Conservation (phyloP, 2,797 vertebrate genomes). For the Craterocephalus amniculus region DNA sequence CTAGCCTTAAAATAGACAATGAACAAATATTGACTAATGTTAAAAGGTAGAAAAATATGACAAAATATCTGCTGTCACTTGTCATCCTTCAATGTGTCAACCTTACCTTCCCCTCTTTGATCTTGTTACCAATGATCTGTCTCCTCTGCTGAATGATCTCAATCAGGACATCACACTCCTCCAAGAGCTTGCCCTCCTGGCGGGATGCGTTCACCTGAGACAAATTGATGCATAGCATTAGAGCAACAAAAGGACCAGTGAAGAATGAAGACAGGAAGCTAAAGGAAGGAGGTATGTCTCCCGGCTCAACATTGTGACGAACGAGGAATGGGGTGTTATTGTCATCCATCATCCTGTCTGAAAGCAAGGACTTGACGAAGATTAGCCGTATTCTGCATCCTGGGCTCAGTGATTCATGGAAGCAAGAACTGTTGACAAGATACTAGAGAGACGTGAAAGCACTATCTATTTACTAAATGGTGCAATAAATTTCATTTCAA, state of each 20-base stretch:
- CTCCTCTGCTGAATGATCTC: slow-evolving; percentile 97
- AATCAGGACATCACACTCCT: slow-evolving; percentile 96
- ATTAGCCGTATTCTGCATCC: slow-evolving; percentile 29
- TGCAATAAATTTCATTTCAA: background rate
- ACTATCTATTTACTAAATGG: background rate
- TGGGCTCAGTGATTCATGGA: slow-evolving; percentile 39
- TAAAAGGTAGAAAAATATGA: background rate
- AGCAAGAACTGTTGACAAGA: slow-evolving; percentile 17
- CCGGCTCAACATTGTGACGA: slow-evolving; percentile 4
- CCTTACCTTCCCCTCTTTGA: slow-evolving; percentile 97
- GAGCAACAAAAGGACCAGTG: slow-evolving; percentile 40
- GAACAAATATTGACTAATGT: background rate
- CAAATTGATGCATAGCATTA: slow-evolving; percentile 21
- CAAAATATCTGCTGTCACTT: background rate
- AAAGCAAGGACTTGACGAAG: slow-evolving; percentile 59
- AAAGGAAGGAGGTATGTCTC: background rate
- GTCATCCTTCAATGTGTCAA: background rate
- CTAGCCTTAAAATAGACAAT: background rate
- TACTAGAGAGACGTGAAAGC: slow-evolving; percentile 7
- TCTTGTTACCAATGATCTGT: slow-evolving; percentile 96
- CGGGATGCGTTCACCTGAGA: slow-evolving; percentile 85
- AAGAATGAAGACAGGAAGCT: background rate
- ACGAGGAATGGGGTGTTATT: slow-evolving; percentile 37
- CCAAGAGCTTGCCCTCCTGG: slow-evolving; percentile 94
- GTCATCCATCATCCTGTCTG: slow-evolving; percentile 78